Conservation (phyloP, 2,797 vertebrate species). For the Sebastolobus alascanus region DNA sequence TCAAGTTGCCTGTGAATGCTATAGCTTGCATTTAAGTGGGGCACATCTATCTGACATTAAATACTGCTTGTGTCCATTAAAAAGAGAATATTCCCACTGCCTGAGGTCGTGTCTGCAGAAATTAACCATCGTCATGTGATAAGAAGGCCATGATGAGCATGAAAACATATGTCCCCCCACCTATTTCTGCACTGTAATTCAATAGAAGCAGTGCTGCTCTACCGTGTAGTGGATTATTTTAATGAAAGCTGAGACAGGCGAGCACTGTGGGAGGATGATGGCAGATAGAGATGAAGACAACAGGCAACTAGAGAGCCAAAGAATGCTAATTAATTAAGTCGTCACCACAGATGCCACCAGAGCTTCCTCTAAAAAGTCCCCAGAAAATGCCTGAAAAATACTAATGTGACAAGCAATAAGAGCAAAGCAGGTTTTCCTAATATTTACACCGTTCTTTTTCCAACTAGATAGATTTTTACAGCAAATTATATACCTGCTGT, state of each 20-base stretch:
- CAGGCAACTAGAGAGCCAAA: slow-evolving; percentile 36
- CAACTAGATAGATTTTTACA: neutral
- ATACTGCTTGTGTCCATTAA: slow-evolving; percentile 4
- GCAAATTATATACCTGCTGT: slow-evolving; percentile 2
- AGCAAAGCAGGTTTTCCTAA: neutral
- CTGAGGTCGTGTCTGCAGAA: slow-evolving; percentile 15
- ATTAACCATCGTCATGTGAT: neutral
- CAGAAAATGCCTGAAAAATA: neutral
- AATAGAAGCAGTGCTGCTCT: neutral
- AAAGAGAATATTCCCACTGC: neutral
- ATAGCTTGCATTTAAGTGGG: slow-evolving; percentile 2
- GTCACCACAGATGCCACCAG: slow-evolving; percentile 27
- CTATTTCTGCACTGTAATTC: neutral
- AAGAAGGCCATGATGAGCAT: neutral
- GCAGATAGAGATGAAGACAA: slow-evolving; percentile 50
- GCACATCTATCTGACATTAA: slow-evolving; percentile 12
- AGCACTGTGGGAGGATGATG: slow-evolving; percentile 48
- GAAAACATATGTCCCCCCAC: neutral
- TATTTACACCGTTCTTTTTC: neutral
- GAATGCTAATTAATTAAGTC: slow-evolving; percentile 53
- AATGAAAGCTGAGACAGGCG: slow-evolving; percentile 36
- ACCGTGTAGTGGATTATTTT: slow-evolving; percentile 21
- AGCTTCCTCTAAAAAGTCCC: slow-evolving; percentile 18
- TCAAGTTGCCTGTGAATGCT: neutral
- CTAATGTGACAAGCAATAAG: neutral